Evolutionary conservation across 2,797 vertebrate genomes (phyloP), one percentile per base, ranked within the genome.

Genomic region (Rhabdomys pumilio): DNA sequence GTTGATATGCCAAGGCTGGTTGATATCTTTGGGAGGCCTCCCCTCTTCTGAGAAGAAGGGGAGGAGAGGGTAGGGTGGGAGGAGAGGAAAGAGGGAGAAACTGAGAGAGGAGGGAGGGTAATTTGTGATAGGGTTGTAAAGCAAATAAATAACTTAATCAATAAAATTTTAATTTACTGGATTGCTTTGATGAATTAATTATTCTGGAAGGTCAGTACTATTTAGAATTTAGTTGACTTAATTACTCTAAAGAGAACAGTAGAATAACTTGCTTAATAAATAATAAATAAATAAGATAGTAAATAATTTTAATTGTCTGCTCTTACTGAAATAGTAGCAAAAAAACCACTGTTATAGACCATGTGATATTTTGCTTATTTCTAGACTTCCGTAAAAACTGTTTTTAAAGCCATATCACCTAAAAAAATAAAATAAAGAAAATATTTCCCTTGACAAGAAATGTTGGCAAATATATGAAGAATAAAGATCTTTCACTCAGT

Each of bases 161-260:
- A 72, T 20, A 38, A 72, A 72, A 53, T 86, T 96, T 79, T 87
- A 53, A 89, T 55, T 75, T 47, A 94, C 6, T 86, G 17, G 15
- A 53, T 61, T 94, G 24, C 47, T 8, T 92, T 95, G 90, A 20
- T 14, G 38, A 81, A 83, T 53, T 77, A 47, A 83, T 53, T 77
- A 47, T 94, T 92, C 53, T 85, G 2, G 10, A 34, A 55, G 76
- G 17, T 4, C 75, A 80, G 4, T 15, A 24, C 59, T 34, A 65
- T 86, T 91, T 91, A 79, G 50, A 92, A 85, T 93, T 89, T 47
- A 75, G 29, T 75, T 90, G 90, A 34, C 38, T 90, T 96, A 84
- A 29, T 87, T 94, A 82, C 41, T 87, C 15, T n/a, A 93, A 85
- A 24, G 20, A 93, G 41, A 63, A 82, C 89, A 10, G 41, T 17